Conservation (phyloP, 2,888 invertebrate genomes). For the Agapostemon virescens region DNA sequence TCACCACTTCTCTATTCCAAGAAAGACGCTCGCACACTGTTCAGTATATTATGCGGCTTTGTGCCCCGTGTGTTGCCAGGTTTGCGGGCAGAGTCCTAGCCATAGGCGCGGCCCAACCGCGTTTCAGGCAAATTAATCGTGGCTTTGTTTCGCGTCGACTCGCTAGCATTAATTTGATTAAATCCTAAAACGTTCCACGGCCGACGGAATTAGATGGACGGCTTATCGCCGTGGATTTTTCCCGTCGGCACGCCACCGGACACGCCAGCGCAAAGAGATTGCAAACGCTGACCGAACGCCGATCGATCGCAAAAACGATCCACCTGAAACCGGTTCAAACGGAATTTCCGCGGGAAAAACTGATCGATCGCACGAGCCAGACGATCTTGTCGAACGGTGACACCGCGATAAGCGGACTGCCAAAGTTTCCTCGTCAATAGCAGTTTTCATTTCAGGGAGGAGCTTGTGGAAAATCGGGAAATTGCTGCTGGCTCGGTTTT, state of each 20-base stretch:
- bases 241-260: neutral
- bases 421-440: no score
- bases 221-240: slow-evolving; percentile 17
- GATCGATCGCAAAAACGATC: neutral
- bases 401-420: neutral
- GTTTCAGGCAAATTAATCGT: slow-evolving; percentile 47
- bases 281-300: neutral
- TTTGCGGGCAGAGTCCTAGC: slow-evolving; percentile 37
- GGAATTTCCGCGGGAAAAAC: no score
- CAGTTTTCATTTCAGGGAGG: no score
- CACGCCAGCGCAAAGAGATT: neutral
- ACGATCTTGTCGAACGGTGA: neutral
- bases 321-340: no score
- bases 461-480: no score
- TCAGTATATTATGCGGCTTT: slow-evolving; percentile 47
- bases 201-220: slow-evolving; percentile 39
- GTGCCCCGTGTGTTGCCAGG: slow-evolving; percentile 20
- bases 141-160: slow-evolving; percentile 10
- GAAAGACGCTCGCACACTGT: slow-evolving; percentile 47
- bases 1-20: slow-evolving; percentile 25
- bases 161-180: slow-evolving; percentile 38
- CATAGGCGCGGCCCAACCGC: slow-evolving; percentile 28
- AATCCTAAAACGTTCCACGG: slow-evolving; percentile 34
- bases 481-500: no score
- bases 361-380: neutral